Evolutionary conservation across 2,113 vertebrate genomes (phyloP).

Genomic region (Eclectus roratus): DNA sequence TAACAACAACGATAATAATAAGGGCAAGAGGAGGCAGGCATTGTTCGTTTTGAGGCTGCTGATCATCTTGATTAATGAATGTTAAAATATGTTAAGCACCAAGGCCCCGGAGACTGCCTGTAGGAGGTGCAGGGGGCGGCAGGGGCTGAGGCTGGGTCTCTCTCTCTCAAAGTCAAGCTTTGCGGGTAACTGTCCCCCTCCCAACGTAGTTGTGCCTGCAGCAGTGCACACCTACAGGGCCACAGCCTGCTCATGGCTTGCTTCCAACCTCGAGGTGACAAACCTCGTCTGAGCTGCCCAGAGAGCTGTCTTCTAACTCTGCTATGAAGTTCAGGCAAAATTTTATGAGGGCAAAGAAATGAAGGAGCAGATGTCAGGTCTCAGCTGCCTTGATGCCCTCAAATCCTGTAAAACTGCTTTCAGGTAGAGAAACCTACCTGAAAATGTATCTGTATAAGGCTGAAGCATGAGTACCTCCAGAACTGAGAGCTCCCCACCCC

Average conservation of each 20-base stretch:
- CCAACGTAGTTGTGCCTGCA: fast-evolving
- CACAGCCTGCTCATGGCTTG: not conserved
- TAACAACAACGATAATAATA: not conserved
- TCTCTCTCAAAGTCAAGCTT: not conserved
- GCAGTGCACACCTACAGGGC: not conserved
- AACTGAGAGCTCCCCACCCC: not conserved
- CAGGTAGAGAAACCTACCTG: not conserved
- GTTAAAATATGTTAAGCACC: not conserved
- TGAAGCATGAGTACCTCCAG: not conserved
- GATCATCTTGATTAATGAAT: conserved; percentile 23
- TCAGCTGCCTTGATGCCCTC: not conserved
- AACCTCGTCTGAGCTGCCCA: not conserved
- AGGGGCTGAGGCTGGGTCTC: not conserved
- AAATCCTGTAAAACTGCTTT: not conserved
- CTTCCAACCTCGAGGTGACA: not conserved
- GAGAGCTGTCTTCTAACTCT: not conserved
- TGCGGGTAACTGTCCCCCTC: not conserved
- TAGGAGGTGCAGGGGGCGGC: not conserved
- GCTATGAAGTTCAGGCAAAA: not conserved
- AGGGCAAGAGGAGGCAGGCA: not conserved
- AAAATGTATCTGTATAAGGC: not conserved
- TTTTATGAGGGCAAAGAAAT: not conserved
- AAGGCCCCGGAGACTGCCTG: not conserved
- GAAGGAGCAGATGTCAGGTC: not conserved
- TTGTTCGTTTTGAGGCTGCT: not conserved